A percentile compares a stretch with the other conserved stretches of the same genome.
Evolutionary conservation across 2,888 invertebrate species (phyloP).

Genomic region (Timandra comae): DNA sequence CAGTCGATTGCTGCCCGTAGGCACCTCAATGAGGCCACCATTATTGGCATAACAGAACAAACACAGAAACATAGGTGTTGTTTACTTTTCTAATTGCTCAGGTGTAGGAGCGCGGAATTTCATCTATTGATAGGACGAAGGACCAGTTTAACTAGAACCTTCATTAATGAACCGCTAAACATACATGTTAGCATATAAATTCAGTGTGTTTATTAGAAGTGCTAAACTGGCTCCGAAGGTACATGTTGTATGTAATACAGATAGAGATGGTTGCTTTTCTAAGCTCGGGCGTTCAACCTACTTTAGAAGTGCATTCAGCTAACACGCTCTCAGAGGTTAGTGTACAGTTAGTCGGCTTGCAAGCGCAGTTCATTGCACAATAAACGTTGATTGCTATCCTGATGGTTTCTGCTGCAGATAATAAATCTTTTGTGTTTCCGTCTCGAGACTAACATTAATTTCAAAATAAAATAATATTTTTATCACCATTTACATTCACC

Average conservation of each 20-base stretch:
- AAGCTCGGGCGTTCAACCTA: conserved; percentile 36
- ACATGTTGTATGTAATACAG: conserved; percentile 1
- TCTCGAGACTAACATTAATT: too few relatives aligned
- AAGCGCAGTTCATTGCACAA: conserved; percentile 12
- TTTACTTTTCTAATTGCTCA: conserved; percentile 50
- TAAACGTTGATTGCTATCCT: not conserved
- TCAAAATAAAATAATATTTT: too few relatives aligned
- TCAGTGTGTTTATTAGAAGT: conserved; percentile 3
- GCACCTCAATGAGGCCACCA: conserved; percentile 53
- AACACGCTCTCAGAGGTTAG: conserved; percentile 23
- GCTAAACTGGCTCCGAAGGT: conserved; percentile 2
- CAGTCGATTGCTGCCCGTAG: conserved; percentile 29
- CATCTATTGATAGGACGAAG: conserved; percentile 29
- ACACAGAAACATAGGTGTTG: conserved; percentile 44
- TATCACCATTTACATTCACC: too few relatives aligned
- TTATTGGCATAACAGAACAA: conserved; percentile 51
- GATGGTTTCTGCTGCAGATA: too few relatives aligned
- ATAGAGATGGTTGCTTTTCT: conserved; percentile 23
- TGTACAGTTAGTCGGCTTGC: conserved; percentile 27
- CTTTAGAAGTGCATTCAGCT: conserved; percentile 36
- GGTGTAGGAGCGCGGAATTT: conserved; percentile 38
- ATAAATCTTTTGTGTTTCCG: too few relatives aligned
- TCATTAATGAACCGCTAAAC: conserved; percentile 32
- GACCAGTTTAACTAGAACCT: conserved; percentile 18
- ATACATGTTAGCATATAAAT: conserved; percentile 15